A percentile compares a stretch with the other conserved stretches of the same genome.
phyloP scores from a whole-genome alignment of 2,113 vertebrate species.

The Myocastor coypus region DNA sequence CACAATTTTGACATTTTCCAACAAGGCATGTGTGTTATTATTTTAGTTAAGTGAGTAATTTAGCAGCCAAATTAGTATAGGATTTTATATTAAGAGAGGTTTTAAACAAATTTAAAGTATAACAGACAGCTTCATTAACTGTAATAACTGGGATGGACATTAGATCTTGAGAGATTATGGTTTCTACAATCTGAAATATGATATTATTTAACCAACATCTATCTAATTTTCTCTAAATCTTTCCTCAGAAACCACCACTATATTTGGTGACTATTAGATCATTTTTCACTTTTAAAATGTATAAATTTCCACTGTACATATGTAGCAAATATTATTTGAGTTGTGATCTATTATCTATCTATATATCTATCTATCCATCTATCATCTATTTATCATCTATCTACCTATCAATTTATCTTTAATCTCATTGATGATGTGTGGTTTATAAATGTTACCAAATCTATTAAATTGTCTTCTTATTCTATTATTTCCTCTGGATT shows the following conservation, averaged over 20 bases:
- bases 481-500: neutral
- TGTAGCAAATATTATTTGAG: neutral
- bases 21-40: neutral
- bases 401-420: neutral
- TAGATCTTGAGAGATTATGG: neutral
- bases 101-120: neutral
- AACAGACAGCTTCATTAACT: neutral
- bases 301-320: neutral
- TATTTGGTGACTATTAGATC: neutral
- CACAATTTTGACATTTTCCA: slow-evolving; percentile 5
- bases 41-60: neutral
- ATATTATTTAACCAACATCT: neutral
- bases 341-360: neutral
- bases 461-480: neutral
- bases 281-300: neutral
- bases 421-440: neutral
- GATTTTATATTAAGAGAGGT: neutral
- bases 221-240: neutral
- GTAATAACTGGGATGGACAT: neutral
- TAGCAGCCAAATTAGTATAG: neutral
- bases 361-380: neutral
- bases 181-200: neutral
- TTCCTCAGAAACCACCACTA: neutral
- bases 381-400: neutral
- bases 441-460: neutral